These are phyloP conservation scores for Nasonia vitripennis DNA, from an alignment of 1,140 invertebrate species.

Conservation along the genomic window DNA sequence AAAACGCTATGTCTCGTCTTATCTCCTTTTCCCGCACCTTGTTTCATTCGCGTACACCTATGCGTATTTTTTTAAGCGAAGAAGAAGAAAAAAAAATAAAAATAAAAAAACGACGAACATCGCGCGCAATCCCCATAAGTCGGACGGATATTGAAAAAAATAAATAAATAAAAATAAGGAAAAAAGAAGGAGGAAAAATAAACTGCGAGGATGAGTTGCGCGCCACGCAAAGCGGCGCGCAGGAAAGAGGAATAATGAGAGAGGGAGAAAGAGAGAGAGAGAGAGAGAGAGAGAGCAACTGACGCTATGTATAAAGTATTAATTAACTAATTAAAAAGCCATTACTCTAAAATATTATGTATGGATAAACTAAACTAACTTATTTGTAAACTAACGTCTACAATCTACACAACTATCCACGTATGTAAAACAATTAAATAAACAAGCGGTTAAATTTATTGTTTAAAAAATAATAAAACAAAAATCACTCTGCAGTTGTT, in stretches of 20 bases:
- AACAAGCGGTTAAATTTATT: constrained; percentile 74
- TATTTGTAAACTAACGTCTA: constrained; percentile 78
- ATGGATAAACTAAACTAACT: constrained; percentile 74
- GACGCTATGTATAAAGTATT: constrained; percentile 70
- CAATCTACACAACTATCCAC: constrained; percentile 74
- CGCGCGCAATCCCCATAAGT: too few relatives aligned
- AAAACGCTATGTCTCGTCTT: not conserved
- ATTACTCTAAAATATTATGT: constrained; percentile 70
- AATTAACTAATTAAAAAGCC: constrained; percentile 69
- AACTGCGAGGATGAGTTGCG: not conserved
- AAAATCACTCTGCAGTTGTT: not conserved
- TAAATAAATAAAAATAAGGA: too few relatives aligned
- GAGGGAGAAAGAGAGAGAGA: not conserved
- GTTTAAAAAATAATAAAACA: constrained; percentile 71
- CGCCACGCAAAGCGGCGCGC: too few relatives aligned
- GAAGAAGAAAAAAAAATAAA: too few relatives aligned
- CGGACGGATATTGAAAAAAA: too few relatives aligned
- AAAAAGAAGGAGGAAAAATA: too few relatives aligned
- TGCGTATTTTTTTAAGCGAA: constrained; percentile 2
- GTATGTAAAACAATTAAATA: constrained; percentile 72
- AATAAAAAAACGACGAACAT: not conserved
- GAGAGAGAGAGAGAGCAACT: not conserved
- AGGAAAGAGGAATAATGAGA: not conserved
- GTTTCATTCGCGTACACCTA: not conserved
- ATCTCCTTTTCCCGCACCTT: not conserved